phyloP scores from a whole-genome alignment of 1,140 invertebrate genomes.

The Lepidurus arcticus region DNA sequence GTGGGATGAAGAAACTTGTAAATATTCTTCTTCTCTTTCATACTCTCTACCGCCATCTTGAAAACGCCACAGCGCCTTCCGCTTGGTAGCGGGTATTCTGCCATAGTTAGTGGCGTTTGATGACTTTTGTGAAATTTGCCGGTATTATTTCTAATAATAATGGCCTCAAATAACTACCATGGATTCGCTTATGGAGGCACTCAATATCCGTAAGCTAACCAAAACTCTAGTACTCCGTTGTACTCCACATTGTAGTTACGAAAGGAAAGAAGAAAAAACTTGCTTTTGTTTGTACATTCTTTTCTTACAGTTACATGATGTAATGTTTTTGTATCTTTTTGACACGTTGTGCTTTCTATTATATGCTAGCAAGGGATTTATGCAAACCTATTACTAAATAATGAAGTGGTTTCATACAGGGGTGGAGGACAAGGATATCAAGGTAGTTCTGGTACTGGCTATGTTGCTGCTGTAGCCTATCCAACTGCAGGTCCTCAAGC shows the following conservation, averaged over 20 bases:
- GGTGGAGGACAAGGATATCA: conserved; percentile 12
- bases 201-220: neutral
- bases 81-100: neutral
- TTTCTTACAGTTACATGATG: neutral
- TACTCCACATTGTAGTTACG: neutral
- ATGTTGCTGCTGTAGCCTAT: conserved; percentile 18
- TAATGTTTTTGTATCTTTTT: neutral
- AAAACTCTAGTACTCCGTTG: neutral
- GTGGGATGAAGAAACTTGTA: neutral
- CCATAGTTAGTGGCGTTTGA: neutral
- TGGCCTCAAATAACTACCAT: conserved; percentile 19
- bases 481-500: conserved; percentile 23
- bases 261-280: neutral
- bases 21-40: neutral
- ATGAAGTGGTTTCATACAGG: neutral
- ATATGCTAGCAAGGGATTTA: too few relatives aligned
- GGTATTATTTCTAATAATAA: neutral
- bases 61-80: neutral
- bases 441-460: conserved; percentile 8
- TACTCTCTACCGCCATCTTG: neutral
- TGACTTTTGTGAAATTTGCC: neutral
- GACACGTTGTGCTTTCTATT: neutral
- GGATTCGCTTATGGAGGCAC: neutral
- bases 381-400: neutral
- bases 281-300: neutral